Percentiles rank a stretch among this genome's conserved stretches.
Conservation (phyloP, 2,888 invertebrate genomes). For the Coelinius sp. region DNA sequence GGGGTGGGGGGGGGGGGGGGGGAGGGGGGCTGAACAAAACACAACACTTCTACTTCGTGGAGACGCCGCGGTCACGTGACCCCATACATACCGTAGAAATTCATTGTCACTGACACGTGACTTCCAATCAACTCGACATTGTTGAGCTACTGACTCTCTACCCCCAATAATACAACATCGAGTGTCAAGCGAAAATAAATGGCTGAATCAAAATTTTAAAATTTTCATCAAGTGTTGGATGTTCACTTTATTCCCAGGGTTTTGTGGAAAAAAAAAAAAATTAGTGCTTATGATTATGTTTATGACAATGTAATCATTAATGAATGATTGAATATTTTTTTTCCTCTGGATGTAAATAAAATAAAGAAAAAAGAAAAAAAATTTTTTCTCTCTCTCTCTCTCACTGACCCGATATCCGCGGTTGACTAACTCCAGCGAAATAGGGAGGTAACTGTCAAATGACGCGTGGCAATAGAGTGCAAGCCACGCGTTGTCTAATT, state of each 20-base stretch:
- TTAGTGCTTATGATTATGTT: neutral
- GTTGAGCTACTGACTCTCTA: conserved; percentile 30
- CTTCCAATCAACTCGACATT: conserved; percentile 63
- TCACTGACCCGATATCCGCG: neutral
- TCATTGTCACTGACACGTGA: conserved; percentile 63
- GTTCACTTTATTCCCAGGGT: neutral
- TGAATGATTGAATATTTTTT: too few species aligned
- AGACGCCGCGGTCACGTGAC: conserved; percentile 35
- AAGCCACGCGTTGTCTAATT: conserved; percentile 69
- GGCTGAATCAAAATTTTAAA: neutral
- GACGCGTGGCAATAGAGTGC: conserved; percentile 64
- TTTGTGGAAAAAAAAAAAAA: neutral
- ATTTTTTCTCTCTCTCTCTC: neutral
- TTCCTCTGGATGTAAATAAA: neutral
- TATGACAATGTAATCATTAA: too few species aligned
- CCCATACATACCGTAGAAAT: conserved; percentile 16
- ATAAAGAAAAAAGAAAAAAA: neutral
- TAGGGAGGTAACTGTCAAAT: conserved; percentile 61
- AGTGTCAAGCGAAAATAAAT: conserved; percentile 16
- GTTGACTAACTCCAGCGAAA: conserved; percentile 1
- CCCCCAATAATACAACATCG: neutral
- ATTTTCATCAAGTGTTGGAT: neutral
- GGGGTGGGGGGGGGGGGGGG: too few species aligned
- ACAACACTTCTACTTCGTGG: conserved; percentile 6
- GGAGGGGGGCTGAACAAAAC: neutral